phyloP scores from a whole-genome alignment of 2,797 vertebrate genomes.

The Brachyrhaphis roseni region DNA sequence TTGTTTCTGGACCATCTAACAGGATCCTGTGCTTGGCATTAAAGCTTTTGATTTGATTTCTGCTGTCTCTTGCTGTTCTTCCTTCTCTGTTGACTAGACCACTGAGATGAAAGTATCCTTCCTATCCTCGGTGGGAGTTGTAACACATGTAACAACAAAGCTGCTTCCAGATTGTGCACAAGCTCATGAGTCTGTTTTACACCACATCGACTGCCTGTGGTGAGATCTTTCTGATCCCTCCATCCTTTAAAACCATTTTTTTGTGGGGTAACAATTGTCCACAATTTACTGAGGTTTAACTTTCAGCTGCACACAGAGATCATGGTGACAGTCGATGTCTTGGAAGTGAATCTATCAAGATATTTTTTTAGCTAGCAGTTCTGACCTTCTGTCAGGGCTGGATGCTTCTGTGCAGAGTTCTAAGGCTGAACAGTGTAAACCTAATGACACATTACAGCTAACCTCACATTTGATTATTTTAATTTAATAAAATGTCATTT shows the following conservation, averaged over 20 bases:
- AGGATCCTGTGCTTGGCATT: neutral
- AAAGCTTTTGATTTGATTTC: neutral
- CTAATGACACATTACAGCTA: neutral
- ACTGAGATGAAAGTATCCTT: neutral
- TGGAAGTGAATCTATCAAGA: neutral
- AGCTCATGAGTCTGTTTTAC: neutral
- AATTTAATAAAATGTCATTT: neutral
- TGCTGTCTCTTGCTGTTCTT: neutral
- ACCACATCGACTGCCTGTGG: neutral
- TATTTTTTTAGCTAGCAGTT: neutral
- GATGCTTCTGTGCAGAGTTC: neutral
- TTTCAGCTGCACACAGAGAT: neutral
- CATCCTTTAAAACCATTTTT: neutral
- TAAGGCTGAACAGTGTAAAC: neutral
- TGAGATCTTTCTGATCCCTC: neutral
- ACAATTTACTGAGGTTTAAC: neutral
- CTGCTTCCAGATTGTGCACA: neutral
- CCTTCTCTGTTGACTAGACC: neutral
- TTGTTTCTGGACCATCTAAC: neutral
- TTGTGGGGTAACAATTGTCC: neutral
- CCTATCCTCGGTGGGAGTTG: neutral
- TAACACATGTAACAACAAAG: neutral
- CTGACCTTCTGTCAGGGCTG: neutral
- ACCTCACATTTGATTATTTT: neutral
- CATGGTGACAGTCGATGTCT: neutral